Conservation (phyloP, 2,113 vertebrate genomes). For the Choloepus hoffmanni region DNA sequence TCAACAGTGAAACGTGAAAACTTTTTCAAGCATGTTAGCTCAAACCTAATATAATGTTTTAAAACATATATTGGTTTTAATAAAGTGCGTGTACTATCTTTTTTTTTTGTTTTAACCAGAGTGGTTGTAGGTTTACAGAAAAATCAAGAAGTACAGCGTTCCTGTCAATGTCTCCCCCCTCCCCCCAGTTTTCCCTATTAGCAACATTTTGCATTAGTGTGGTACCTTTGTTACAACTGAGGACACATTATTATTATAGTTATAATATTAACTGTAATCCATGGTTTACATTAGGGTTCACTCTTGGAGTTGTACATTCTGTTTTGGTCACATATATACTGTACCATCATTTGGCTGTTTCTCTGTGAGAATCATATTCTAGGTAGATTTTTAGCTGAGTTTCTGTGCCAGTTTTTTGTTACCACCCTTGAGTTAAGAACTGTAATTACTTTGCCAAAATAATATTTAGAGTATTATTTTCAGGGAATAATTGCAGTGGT, state of each 20-base stretch:
- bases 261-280: too few relatives aligned
- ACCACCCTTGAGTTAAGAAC: slow-evolving; percentile 84
- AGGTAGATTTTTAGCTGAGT: slow-evolving; percentile 71
- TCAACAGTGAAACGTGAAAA: neutral
- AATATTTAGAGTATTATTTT: slow-evolving; percentile 90
- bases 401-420: slow-evolving; percentile 83
- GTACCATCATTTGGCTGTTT: slow-evolving; percentile 38
- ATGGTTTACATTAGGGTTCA: too few relatives aligned
- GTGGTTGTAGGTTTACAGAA: too few relatives aligned
- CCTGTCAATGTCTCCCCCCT: too few relatives aligned
- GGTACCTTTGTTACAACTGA: too few relatives aligned
- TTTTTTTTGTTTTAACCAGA: too few relatives aligned
- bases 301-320: too few relatives aligned
- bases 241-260: too few relatives aligned
- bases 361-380: slow-evolving; percentile 80
- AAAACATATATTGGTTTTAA: neutral
- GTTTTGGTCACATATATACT: too few relatives aligned
- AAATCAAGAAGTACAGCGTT: too few relatives aligned
- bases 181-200: too few relatives aligned
- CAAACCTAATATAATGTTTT: neutral
- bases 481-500: slow-evolving; percentile 88
- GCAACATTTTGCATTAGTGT: too few relatives aligned
- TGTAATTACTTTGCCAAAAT: slow-evolving; percentile 90
- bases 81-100: neutral
- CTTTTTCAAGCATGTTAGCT: neutral